Evolutionary conservation across 53 echinoderm and acorn worm species (phyloP), one percentile per base, ranked within the genome.

Genomic region (Temnopleurus reevesii): DNA sequence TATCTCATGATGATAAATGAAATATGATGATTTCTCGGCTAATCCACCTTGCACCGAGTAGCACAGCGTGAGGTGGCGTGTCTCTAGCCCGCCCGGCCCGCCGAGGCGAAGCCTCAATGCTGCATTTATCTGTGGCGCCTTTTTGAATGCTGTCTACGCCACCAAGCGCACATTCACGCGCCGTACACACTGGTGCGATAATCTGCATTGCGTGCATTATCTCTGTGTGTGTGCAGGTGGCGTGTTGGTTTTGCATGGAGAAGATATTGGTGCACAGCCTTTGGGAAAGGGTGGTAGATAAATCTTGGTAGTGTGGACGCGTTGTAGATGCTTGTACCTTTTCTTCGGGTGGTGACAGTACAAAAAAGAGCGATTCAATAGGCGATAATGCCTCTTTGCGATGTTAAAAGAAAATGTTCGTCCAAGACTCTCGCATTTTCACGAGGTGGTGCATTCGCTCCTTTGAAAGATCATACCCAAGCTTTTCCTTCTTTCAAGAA

Each of bases 401-500:
- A 28, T 79, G 79, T 79, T 79, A 79, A 79, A 79, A 79, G 79
- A 79, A 79, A 79, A 79, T 79, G 46, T 79, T 49, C 79, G 15
- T 49, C 30, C 46, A 29, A 21, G 47, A 49, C 6, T 46, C 51
- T 27, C 79, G 49, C 79, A 13, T 49, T 79, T 79, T 79, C 79
- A 49, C 79, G 18, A 79, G 79, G 79, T 79, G 79, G 79, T 79
- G 47, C 49, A 79, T 79, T 79, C 27, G 49, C 29, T 47, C 46
- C 46, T 46, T 36, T 71, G 71, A 71, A 26, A 49, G 79, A 79
- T 79, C 79, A 79, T 46, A 49, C 79, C 46, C 79, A 79, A 49
- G 45, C 46, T 79, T 49, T 41, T 71, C 71, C n/a, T n/a, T n/a
- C n/a, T n/a, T n/a, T n/a, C n/a, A 41, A 5, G 13, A n/a, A 23